A percentile compares a stretch with the other conserved stretches of the same genome.
phyloP scores from a whole-genome alignment of 1,140 invertebrate species.

The Euschistus heros region DNA sequence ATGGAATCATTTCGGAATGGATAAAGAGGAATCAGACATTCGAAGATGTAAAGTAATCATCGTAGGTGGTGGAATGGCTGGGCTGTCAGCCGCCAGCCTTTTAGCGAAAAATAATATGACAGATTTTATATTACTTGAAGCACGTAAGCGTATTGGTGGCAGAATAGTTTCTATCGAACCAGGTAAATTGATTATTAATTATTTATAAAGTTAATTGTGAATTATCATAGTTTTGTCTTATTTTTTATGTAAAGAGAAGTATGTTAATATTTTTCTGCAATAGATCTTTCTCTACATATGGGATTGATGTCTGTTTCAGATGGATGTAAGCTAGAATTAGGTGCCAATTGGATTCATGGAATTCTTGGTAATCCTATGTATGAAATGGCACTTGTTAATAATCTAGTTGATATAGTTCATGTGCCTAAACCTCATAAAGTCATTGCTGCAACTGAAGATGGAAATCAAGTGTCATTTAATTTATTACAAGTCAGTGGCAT shows the following conservation, averaged over 20 bases:
- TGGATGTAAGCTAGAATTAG: conserved; percentile 59
- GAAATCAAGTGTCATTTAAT: conserved; percentile 69
- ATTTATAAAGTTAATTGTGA: conserved; percentile 2
- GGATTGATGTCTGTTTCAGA: conserved; percentile 34
- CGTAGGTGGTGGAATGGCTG: conserved; percentile 77
- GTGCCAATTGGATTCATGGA: conserved; percentile 90
- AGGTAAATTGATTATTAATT: conserved; percentile 38
- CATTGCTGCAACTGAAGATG: conserved; percentile 73
- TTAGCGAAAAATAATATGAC: conserved; percentile 66
- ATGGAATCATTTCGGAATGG: conserved; percentile 22
- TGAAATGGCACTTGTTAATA: conserved; percentile 71
- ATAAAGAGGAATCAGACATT: conserved; percentile 21
- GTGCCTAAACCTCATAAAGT: conserved; percentile 75
- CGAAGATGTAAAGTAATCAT: conserved; percentile 60
- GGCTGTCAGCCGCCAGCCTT: conserved; percentile 72
- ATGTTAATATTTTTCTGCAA: too few relatives aligned
- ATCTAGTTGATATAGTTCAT: conserved; percentile 69
- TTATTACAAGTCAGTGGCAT: conserved; percentile 47
- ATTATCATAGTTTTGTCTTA: neutral
- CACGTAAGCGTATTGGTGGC: conserved; percentile 65
- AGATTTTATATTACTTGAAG: conserved; percentile 71
- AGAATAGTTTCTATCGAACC: conserved; percentile 64
- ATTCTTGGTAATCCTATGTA: conserved; percentile 76
- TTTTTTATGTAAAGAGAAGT: too few relatives aligned
- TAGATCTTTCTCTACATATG: too few relatives aligned